These are phyloP conservation scores for Thamnophis sirtalis DNA, from an alignment of 2,113 vertebrate genomes.

Conservation along the genomic window DNA sequence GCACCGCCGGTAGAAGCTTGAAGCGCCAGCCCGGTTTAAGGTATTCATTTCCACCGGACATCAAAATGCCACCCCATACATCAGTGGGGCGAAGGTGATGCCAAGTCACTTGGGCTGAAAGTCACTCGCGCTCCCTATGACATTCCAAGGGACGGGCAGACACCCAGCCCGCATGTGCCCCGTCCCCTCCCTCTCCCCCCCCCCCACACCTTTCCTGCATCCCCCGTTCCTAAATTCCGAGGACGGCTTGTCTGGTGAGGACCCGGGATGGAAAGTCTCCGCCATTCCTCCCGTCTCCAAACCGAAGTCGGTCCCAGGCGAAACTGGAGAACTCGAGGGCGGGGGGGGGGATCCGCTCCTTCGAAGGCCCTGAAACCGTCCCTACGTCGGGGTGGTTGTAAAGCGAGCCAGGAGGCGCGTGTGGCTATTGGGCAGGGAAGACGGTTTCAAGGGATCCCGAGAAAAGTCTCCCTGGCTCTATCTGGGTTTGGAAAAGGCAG, in stretches of 20 bases:
- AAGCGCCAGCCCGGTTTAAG: background rate
- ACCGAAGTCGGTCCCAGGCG: too few species aligned
- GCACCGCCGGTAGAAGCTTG: background rate
- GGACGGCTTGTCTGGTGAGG: background rate
- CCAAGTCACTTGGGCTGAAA: background rate
- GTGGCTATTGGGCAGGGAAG: background rate
- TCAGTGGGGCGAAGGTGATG: background rate
- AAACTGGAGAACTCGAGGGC: background rate
- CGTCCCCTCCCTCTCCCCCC: background rate
- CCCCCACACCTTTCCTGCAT: background rate
- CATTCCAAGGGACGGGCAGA: background rate
- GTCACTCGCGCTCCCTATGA: background rate
- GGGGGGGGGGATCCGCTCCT: rapidly evolving
- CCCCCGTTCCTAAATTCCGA: background rate
- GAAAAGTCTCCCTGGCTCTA: background rate
- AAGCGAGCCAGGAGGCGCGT: background rate
- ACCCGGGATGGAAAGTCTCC: background rate
- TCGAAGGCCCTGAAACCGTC: background rate
- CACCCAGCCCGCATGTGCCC: background rate
- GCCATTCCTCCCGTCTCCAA: background rate
- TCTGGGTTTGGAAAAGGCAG: background rate
- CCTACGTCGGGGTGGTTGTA: background rate
- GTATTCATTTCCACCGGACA: background rate
- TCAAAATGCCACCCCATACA: background rate
- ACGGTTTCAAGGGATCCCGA: background rate